Percentiles rank a stretch among this genome's conserved stretches.
Conservation (phyloP, 2,113 vertebrate species). For the Deroptyus accipitrinus region DNA sequence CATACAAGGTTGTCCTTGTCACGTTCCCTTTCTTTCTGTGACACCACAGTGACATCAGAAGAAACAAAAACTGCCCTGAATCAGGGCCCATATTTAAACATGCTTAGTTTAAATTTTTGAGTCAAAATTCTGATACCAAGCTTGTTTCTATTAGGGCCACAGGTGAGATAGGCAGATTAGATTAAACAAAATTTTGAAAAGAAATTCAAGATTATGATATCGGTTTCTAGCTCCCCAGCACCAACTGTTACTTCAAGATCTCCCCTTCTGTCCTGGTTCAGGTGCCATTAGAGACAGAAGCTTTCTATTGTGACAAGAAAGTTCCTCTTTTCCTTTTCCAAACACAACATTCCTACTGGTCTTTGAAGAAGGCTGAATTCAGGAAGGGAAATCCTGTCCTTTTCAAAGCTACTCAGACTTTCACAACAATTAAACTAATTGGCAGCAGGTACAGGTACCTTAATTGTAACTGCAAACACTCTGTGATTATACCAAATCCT, state of each 20-base stretch:
- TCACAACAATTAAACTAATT: constrained; percentile 46
- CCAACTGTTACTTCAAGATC: background rate
- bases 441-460: background rate
- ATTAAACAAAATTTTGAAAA: background rate
- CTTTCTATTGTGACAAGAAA: background rate
- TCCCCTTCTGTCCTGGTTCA: background rate
- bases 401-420: background rate
- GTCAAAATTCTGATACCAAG: background rate
- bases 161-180: background rate
- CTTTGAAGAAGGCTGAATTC: background rate
- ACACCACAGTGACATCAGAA: background rate
- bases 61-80: background rate
- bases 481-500: constrained; percentile 5
- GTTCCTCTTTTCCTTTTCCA: background rate
- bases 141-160: background rate
- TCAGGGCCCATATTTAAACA: background rate
- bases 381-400: background rate
- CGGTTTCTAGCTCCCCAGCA: background rate
- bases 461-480: background rate
- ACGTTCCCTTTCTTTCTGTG: background rate
- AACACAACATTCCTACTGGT: background rate
- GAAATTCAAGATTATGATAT: background rate
- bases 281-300: background rate
- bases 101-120: background rate
- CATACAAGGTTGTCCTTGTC: background rate